phyloP scores from a whole-genome alignment of 2,113 vertebrate species.

The Ia io region DNA sequence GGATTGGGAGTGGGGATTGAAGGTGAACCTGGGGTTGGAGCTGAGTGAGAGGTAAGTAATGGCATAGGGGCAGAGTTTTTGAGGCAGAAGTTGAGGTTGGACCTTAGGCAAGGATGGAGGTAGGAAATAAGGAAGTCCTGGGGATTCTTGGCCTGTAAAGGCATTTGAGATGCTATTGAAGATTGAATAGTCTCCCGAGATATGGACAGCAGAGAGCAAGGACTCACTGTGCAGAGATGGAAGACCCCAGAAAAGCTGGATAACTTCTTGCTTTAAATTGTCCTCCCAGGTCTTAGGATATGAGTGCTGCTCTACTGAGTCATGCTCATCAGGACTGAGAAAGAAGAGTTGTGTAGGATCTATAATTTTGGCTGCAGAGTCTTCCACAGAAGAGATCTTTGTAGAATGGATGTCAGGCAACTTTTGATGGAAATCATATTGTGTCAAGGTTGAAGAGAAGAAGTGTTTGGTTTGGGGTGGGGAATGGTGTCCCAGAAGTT shows the following conservation, averaged over 20 bases:
- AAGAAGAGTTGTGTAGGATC: not conserved
- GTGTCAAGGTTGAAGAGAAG: not conserved
- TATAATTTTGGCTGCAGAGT: not conserved
- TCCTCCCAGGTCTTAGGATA: not conserved
- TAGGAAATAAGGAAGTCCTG: not conserved
- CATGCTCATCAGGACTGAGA: not conserved
- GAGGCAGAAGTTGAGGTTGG: not conserved
- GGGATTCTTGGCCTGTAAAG: not conserved
- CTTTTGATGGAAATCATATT: not conserved
- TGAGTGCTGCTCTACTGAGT: not conserved
- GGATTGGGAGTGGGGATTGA: not conserved
- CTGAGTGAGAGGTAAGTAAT: not conserved
- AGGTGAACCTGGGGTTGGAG: not conserved
- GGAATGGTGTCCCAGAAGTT: not conserved
- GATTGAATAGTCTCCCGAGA: not conserved
- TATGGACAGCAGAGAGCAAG: not conserved
- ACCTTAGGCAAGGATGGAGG: not conserved
- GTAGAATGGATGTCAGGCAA: not conserved
- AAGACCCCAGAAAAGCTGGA: not conserved
- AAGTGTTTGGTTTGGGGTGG: not conserved
- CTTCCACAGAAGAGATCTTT: not conserved
- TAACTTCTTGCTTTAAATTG: not conserved
- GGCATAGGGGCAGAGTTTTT: not conserved
- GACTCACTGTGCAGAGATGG: not conserved
- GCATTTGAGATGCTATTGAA: not conserved